These are phyloP conservation scores for Drosophila pruinosa DNA, from an alignment of 1,140 invertebrate genomes.

Conservation along the genomic window DNA sequence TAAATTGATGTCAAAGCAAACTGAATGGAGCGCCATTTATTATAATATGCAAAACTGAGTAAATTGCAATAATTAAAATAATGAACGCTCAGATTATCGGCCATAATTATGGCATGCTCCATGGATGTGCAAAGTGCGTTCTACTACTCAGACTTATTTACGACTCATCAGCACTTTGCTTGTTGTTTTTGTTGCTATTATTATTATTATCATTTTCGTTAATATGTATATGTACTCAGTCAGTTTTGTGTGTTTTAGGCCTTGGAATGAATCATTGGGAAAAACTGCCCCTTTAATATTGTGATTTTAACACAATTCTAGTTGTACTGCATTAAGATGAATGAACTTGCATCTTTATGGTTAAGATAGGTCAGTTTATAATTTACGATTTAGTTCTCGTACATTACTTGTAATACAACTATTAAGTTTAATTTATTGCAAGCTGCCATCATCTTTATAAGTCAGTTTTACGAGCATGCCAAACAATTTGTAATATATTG, in stretches of 20 bases:
- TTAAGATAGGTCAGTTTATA: background rate
- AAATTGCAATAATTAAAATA: conserved; percentile 82
- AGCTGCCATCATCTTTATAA: background rate
- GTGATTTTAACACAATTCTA: background rate
- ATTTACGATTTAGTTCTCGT: background rate
- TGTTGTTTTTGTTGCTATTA: background rate
- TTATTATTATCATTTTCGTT: background rate
- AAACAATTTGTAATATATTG: background rate
- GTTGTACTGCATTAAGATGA: background rate
- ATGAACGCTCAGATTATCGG: conserved; percentile 76
- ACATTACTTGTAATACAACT: background rate
- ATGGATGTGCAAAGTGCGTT: conserved; percentile 44
- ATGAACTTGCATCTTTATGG: background rate
- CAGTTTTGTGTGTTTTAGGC: no score
- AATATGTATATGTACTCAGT: background rate
- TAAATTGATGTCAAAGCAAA: conserved; percentile 64
- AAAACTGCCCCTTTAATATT: background rate
- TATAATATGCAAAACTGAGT: conserved; percentile 76
- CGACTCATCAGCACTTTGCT: conserved; percentile 18
- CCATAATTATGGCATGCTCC: conserved; percentile 60
- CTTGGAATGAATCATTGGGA: no score
- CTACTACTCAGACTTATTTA: conserved; percentile 21
- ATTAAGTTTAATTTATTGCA: background rate
- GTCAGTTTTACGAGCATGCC: background rate
- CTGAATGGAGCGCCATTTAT: conserved; percentile 66